Conservation (phyloP, 2,113 vertebrate species). For the Stictonetta naevosa region DNA sequence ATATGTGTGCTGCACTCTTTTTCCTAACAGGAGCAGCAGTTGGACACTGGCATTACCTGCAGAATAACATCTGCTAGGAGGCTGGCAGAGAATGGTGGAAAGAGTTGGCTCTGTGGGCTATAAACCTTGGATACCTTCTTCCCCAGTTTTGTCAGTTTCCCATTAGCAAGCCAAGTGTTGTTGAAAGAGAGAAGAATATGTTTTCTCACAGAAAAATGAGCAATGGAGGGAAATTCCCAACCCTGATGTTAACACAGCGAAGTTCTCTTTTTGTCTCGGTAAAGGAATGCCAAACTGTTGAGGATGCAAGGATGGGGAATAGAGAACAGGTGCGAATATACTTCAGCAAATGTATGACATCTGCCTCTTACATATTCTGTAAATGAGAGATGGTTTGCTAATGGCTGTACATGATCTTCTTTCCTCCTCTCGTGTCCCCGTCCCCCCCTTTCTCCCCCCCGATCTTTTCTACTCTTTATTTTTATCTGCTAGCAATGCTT, state of each 20-base stretch:
- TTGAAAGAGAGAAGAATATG: neutral
- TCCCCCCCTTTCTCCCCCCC: too few relatives aligned
- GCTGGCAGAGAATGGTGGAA: neutral
- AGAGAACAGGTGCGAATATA: neutral
- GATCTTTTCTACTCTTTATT: neutral
- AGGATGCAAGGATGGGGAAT: neutral
- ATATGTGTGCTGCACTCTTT: neutral
- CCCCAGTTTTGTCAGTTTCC: neutral
- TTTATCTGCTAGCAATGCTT: neutral
- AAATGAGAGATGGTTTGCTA: neutral
- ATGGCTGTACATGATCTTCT: neutral
- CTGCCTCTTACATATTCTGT: neutral
- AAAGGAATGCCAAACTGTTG: neutral
- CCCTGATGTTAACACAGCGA: neutral
- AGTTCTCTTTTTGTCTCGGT: neutral
- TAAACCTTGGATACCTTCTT: conserved; percentile 15
- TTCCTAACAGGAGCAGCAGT: neutral
- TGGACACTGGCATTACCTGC: neutral
- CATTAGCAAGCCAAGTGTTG: neutral
- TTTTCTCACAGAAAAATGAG: neutral
- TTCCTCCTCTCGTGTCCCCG: too few relatives aligned
- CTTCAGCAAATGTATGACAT: neutral
- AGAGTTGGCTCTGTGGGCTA: neutral
- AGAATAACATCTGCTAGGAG: conserved; percentile 17
- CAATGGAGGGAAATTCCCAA: neutral